Evolutionary conservation across 2,888 invertebrate species (phyloP).

Genomic region (Caenorhabditis afra): DNA sequence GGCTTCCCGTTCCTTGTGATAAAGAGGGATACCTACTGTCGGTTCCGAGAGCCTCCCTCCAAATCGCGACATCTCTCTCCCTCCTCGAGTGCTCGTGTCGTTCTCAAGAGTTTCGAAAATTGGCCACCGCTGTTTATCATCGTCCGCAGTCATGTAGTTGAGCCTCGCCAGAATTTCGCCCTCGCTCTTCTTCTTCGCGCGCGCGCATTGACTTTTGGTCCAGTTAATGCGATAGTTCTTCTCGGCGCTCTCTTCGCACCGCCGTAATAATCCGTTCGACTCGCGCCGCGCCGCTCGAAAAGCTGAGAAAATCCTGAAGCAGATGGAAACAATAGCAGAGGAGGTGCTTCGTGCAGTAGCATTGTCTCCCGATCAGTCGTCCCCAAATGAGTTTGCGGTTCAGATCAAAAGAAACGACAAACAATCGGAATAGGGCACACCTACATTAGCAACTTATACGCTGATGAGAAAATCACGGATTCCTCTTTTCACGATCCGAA

Average conservation of each 20-base stretch:
- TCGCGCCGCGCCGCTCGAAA: slow-evolving; percentile 28
- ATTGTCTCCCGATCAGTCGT: slow-evolving; percentile 19
- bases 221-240: slow-evolving; percentile 3
- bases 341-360: slow-evolving; percentile 27
- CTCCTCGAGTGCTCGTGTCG: slow-evolving; percentile 48
- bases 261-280: slow-evolving; percentile 50
- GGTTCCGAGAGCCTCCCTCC: neutral
- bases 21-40: slow-evolving; percentile 2
- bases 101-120: slow-evolving; percentile 55
- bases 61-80: slow-evolving; percentile 21
- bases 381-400: slow-evolving; percentile 51
- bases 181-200: too few species aligned
- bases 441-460: slow-evolving; percentile 29
- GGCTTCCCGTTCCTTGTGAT: slow-evolving; percentile 15
- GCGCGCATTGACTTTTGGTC: slow-evolving; percentile 39
- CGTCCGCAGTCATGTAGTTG: slow-evolving; percentile 18
- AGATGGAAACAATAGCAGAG: slow-evolving; percentile 52
- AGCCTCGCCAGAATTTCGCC: neutral
- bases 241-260: slow-evolving; percentile 32
- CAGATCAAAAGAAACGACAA: slow-evolving; percentile 52
- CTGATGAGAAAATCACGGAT: slow-evolving; percentile 47
- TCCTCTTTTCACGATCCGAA: neutral
- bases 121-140: slow-evolving; percentile 24
- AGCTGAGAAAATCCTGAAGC: slow-evolving; percentile 51
- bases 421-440: slow-evolving; percentile 19